Conservation (phyloP, 2,888 invertebrate species). For the Diplazon laetatorius region DNA sequence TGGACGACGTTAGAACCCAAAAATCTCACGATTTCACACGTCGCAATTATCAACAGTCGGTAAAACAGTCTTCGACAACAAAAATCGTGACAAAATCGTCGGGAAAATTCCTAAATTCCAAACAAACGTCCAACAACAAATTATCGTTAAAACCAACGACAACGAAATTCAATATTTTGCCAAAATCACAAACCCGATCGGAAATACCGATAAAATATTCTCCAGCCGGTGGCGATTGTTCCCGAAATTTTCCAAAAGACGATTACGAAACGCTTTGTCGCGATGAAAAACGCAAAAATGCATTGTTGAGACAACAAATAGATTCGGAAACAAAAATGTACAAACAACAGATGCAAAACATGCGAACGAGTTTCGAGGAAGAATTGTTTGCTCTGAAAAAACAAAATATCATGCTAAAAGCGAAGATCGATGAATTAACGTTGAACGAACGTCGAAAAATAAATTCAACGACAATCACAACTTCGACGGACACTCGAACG, state of each 20-base stretch:
- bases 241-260: constrained; percentile 66
- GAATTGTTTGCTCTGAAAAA: constrained; percentile 79
- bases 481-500: constrained; percentile 71
- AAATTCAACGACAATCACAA: constrained; percentile 22
- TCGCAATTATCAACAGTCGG: constrained; percentile 54
- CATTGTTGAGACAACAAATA: constrained; percentile 75
- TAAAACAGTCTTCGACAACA: constrained; percentile 31
- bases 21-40: constrained; percentile 67
- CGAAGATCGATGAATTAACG: constrained; percentile 76
- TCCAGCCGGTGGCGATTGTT: constrained; percentile 73
- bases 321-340: constrained; percentile 77
- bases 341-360: constrained; percentile 77
- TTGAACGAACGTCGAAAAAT: constrained; percentile 71
- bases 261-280: constrained; percentile 77
- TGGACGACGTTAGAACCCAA: constrained; percentile 68
- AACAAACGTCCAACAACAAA: constrained; percentile 67
- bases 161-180: constrained; percentile 65
- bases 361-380: constrained; percentile 77
- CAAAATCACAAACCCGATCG: constrained; percentile 63
- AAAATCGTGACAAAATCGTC: constrained; percentile 57
- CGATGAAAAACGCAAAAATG: constrained; percentile 77
- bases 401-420: constrained; percentile 78
- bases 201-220: constrained; percentile 69
- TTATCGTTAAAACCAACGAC: constrained; percentile 47
- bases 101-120: constrained; percentile 66